Base-by-base conservation (phyloP, 2,888 invertebrate genomes). In the Nomada flava region DNA sequence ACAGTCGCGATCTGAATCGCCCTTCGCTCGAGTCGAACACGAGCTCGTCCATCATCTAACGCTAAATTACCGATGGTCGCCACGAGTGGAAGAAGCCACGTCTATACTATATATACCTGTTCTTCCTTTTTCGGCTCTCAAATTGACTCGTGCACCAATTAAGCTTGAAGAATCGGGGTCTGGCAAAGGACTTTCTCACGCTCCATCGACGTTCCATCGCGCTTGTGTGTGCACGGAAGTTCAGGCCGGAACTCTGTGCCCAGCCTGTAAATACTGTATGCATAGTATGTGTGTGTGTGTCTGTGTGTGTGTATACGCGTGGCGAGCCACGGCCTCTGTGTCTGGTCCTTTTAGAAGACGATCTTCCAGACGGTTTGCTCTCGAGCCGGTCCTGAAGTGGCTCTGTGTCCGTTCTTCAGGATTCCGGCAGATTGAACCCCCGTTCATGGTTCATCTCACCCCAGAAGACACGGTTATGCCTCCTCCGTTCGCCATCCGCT, bases 361-460 rank as follows among this genome's bases (percentile, higher is more conserved):
- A 82, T 91, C 91, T 92, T 92, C 91, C 92, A 88, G 90, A 88
- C 86, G 90, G 88, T 79, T 88, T 79, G 81, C 85, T 81, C 59
- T 70, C 73, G 75, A 82, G 81, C 80, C 86, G 65, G 59, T 84
- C 80, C 76, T 72, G 78, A 74, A 82, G 76, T 79, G 78, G 72
- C 71, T 73, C 74, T 67, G 73, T 88, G 89, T 86, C 90, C 89
- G 89, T 88, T 91, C 91, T 90, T 91, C 89, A 84, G 86, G 90
- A 91, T 92, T 92, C 92, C 91, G 86, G 88, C 82, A 91, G 91
- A 92, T 90, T 92, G 89, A 90, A 89, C 91, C 89, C 89, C 65
- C 57, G 83, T 89, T 90, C 87, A 89, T 86, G 90, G 87, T 89
- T 89, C 87, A 87, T 79, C 89, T 89, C 85, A 85, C 88, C 83